Percentiles rank a stretch among this genome's conserved stretches.
These are phyloP conservation scores for Arvicanthis niloticus DNA, from an alignment of 2,113 vertebrate species.

Conservation along the genomic window DNA sequence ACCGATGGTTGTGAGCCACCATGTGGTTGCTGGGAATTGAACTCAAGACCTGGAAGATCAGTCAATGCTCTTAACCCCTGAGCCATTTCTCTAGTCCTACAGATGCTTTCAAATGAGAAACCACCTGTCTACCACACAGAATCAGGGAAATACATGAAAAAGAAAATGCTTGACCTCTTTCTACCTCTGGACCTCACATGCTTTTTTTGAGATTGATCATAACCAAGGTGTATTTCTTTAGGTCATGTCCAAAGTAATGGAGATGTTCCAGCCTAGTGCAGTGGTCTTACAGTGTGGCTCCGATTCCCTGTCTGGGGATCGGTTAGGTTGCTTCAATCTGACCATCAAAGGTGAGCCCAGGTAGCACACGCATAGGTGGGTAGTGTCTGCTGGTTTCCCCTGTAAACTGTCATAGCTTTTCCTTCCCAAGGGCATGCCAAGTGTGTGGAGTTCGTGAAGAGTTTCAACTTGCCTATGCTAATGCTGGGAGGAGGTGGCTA, in stretches of 20 bases:
- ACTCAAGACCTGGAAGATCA: no score
- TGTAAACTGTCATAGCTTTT: constrained; percentile 1
- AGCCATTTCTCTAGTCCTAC: no score
- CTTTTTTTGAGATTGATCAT: constrained; percentile 17
- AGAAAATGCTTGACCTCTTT: not conserved
- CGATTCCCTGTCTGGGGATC: constrained; percentile 96
- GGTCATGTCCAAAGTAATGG: constrained; percentile 99
- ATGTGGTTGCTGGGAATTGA: no score
- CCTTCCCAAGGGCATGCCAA: constrained; percentile 94
- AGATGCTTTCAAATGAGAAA: constrained; percentile 28
- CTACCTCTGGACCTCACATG: not conserved
- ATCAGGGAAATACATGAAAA: not conserved
- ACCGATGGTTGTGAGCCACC: no score
- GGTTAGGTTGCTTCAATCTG: constrained; percentile 98
- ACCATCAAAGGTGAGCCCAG: constrained; percentile 96
- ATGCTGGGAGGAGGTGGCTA: constrained; percentile 99
- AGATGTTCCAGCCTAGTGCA: constrained; percentile 99
- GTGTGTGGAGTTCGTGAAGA: constrained; percentile 98
- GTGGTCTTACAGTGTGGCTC: constrained; percentile 98
- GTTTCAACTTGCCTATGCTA: constrained; percentile 97
- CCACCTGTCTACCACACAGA: not conserved
- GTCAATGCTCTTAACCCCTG: no score
- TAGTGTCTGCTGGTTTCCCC: not conserved
- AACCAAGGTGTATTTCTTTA: constrained; percentile 78
- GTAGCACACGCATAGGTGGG: not conserved